Conservation (phyloP, 2,888 invertebrate species). For the Bombylius major region DNA sequence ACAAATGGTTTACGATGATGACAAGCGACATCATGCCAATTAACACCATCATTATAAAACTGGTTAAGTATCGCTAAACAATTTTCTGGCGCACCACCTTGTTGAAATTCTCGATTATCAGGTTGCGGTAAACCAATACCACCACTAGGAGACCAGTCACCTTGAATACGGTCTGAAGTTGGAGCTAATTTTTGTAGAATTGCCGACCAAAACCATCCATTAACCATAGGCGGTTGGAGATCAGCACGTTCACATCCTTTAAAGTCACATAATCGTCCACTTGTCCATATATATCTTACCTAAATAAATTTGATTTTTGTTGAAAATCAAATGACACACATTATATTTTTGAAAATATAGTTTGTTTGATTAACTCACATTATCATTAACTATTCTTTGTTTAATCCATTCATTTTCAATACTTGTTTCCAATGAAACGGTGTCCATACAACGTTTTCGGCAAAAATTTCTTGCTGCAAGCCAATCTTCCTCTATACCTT, state of each 20-base stretch:
- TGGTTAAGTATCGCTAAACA: constrained; percentile 77
- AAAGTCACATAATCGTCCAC: constrained; percentile 80
- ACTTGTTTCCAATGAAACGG: constrained; percentile 72
- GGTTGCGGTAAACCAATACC: constrained; percentile 79
- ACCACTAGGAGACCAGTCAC: constrained; percentile 79
- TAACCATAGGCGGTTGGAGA: constrained; percentile 63
- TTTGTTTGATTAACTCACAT: constrained; percentile 41
- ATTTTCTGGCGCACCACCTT: constrained; percentile 72
- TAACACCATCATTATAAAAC: constrained; percentile 82
- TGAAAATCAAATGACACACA: no score
- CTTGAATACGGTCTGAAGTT: constrained; percentile 65
- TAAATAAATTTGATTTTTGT: constrained; percentile 24
- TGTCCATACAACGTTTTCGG: constrained; percentile 80
- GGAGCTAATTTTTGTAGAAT: constrained; percentile 75
- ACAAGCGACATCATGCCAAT: constrained; percentile 86
- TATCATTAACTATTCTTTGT: constrained; percentile 59
- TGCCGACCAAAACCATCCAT: constrained; percentile 91
- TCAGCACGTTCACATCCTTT: constrained; percentile 79
- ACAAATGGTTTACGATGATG: constrained; percentile 81
- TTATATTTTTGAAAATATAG: no score
- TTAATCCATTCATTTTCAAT: constrained; percentile 82
- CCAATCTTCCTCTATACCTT: constrained; percentile 72
- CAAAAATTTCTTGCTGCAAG: constrained; percentile 74
- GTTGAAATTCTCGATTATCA: constrained; percentile 70
- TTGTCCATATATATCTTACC: constrained; percentile 86